Evolutionary conservation across 2,888 invertebrate genomes (phyloP), one percentile per base, ranked within the genome.

Genomic region (Synanthedon formicaeformis): DNA sequence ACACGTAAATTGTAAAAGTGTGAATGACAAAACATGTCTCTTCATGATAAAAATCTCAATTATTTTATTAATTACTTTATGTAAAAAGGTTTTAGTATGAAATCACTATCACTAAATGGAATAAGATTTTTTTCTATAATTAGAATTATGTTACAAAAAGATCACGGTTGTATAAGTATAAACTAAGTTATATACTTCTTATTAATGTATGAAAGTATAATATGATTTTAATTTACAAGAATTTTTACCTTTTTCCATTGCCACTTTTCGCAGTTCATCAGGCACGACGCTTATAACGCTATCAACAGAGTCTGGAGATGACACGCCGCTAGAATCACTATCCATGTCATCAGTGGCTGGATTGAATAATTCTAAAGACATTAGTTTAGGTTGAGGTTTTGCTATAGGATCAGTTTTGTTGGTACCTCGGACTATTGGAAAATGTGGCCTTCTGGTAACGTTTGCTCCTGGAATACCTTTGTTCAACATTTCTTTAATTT

Each of bases 281-380:
- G 91, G 90, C 13, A 92, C 89, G 0, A 94, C 93, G 66, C 93
- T 94, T 60, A 95, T 94, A 1, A 96, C 95, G 67, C 95, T 95
- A 63, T 95, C 95, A 2, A 94, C 91, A 2, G 95, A 95, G 71
- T 95, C 95, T 2, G 96, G 95, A 0, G 96, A 95, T 0, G 95
- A 95, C 11, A 95, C 93, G 3, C 93, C 93, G 66, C 94, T 95
- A 0, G 95, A 95, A 72, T 96, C 96, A 66, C 95, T 96, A 72
- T 96, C 96, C 75, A 95, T 90, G 66, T 96, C 96, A 70, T 96
- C 96, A 5, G 93, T 95, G 68, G 95, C 96, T 1, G 96, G 96
- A 80, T 96, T 96, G 69, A 95, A 96, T 3, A 96, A 84, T 69
- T 96, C 96, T 54, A 96, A 76, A 1, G 94, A 92, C 68, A 95